A percentile compares a stretch with the other conserved stretches of the same genome.
phyloP scores from a whole-genome alignment of 2,888 invertebrate genomes.

The Chrysopilus asiliformis region DNA sequence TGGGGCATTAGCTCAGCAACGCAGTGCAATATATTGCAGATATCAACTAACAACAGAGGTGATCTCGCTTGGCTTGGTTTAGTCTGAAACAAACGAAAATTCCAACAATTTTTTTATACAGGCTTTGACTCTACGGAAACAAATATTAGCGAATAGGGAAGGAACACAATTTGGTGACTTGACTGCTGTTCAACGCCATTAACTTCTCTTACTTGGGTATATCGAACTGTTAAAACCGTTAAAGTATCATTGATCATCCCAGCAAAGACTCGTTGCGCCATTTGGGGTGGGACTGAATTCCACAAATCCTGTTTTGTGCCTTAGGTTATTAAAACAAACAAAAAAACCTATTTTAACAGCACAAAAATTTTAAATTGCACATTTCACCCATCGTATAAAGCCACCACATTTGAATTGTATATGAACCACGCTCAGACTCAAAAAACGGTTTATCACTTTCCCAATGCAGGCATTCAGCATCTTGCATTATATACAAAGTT shows the following conservation, averaged over 20 bases:
- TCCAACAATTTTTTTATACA: slow-evolving; percentile 1
- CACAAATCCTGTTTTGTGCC: slow-evolving; percentile 70
- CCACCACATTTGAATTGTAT: slow-evolving; percentile 81
- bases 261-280: slow-evolving; percentile 72
- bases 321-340: slow-evolving; percentile 28
- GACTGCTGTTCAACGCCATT: too few relatives aligned
- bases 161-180: too few relatives aligned
- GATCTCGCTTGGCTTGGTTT: slow-evolving; percentile 46
- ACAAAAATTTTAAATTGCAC: too few relatives aligned
- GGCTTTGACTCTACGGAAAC: too few relatives aligned
- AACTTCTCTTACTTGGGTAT: slow-evolving; percentile 48
- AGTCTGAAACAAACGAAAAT: slow-evolving; percentile 38
- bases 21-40: slow-evolving; percentile 63
- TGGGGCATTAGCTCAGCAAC: slow-evolving; percentile 57
- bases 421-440: slow-evolving; percentile 63
- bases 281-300: slow-evolving; percentile 78
- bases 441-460: slow-evolving; percentile 51
- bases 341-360: too few relatives aligned
- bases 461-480: slow-evolving; percentile 66
- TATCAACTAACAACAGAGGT: slow-evolving; percentile 52
- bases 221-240: slow-evolving; percentile 64
- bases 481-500: slow-evolving; percentile 67
- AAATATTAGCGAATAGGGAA: too few relatives aligned
- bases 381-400: slow-evolving; percentile 62
- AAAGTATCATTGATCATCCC: slow-evolving; percentile 78